phyloP scores from a whole-genome alignment of 2,888 invertebrate genomes.

The Eristalis intricaria region DNA sequence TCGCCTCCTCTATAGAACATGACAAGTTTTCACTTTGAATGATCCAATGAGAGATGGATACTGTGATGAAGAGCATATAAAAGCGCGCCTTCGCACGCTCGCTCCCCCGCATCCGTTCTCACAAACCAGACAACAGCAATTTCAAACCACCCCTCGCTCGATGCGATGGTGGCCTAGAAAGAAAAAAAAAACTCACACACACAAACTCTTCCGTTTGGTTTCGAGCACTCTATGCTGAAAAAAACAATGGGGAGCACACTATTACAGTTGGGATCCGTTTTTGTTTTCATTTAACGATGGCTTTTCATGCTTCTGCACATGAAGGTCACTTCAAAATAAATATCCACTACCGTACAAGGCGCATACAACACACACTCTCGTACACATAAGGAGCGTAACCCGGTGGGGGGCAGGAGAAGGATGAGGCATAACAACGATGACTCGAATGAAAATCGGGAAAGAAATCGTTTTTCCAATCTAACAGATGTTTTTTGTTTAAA shows the following conservation, averaged over 20 bases:
- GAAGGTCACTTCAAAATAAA: slow-evolving; percentile 65
- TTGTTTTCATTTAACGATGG: slow-evolving; percentile 48
- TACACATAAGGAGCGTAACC: not conserved
- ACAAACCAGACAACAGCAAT: not conserved
- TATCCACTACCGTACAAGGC: not conserved
- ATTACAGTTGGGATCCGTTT: slow-evolving; percentile 34
- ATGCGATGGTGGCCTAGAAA: slow-evolving; percentile 11
- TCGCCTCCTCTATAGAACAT: not conserved
- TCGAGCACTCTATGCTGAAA: not conserved
- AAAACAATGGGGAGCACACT: slow-evolving; percentile 23
- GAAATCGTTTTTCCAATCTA: slow-evolving; percentile 42
- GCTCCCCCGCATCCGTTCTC: not conserved
- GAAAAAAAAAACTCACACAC: not conserved
- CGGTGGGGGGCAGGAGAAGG: not conserved
- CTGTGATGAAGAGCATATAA: slow-evolving; percentile 33
- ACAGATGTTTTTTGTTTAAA: slow-evolving; percentile 55
- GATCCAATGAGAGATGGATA: slow-evolving; percentile 61
- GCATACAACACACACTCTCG: not conserved
- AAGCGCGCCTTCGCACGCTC: too few relatives aligned
- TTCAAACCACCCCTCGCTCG: not conserved
- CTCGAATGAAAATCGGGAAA: slow-evolving; percentile 7
- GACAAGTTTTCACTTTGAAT: slow-evolving; percentile 56
- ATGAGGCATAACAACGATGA: not conserved
- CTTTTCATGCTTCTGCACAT: slow-evolving; percentile 60
- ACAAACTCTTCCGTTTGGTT: slow-evolving; percentile 27